Percentiles rank a stretch among this genome's conserved stretches.
These are phyloP conservation scores for Falco cherrug DNA, from an alignment of 2,797 vertebrate species.

Conservation along the genomic window DNA sequence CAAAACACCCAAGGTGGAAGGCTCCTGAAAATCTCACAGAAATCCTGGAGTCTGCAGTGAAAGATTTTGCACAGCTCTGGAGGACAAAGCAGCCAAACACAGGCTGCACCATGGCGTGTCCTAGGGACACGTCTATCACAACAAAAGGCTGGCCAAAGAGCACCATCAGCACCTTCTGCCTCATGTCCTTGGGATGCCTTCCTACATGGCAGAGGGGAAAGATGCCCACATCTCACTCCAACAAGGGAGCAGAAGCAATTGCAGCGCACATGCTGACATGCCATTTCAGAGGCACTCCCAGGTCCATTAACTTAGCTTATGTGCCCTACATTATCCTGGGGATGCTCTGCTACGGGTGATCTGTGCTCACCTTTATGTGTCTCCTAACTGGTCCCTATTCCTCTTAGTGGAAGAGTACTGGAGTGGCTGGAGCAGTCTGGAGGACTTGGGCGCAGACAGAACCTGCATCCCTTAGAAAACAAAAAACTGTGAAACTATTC, in stretches of 20 bases:
- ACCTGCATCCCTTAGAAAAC: neutral
- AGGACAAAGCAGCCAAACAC: neutral
- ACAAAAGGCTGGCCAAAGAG: neutral
- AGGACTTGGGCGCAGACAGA: neutral
- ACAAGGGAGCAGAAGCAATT: neutral
- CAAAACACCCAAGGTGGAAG: neutral
- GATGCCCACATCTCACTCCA: neutral
- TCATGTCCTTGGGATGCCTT: neutral
- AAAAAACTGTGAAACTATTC: neutral
- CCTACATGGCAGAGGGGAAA: neutral
- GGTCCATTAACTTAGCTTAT: neutral
- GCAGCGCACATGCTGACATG: accelerated
- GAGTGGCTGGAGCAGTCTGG: neutral
- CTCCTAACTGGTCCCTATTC: neutral
- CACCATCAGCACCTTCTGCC: neutral
- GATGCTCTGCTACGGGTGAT: neutral
- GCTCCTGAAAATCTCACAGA: neutral
- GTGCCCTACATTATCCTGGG: neutral
- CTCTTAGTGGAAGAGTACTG: neutral
- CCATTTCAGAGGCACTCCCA: neutral
- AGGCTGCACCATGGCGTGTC: neutral
- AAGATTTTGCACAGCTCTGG: neutral
- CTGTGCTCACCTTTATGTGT: neutral
- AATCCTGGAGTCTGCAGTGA: neutral
- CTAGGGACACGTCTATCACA: neutral